Percentiles rank a stretch among this genome's conserved stretches.
Conservation (phyloP, 2,113 vertebrate species). For the Bombycilla garrulus region DNA sequence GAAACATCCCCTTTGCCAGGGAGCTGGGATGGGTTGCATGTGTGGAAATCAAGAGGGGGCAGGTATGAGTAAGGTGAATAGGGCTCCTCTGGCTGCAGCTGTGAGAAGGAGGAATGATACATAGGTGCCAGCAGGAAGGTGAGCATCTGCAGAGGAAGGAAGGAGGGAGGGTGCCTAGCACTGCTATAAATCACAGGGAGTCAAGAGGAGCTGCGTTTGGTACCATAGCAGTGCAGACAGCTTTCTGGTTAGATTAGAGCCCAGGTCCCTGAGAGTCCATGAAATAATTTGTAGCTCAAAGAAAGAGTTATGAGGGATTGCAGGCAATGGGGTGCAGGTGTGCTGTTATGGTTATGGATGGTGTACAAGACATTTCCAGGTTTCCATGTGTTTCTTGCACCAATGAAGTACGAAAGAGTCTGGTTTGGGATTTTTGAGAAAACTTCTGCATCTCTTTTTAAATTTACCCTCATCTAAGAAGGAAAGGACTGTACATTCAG, state of each 20-base stretch:
- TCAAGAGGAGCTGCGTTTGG: background rate
- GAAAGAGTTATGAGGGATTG: background rate
- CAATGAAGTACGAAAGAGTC: background rate
- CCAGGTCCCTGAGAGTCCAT: background rate
- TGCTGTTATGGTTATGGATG: background rate
- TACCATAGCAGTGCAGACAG: background rate
- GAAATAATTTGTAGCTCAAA: background rate
- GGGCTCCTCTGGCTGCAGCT: background rate
- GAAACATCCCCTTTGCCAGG: background rate
- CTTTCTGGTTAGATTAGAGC: background rate
- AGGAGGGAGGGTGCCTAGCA: background rate
- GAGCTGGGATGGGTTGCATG: background rate
- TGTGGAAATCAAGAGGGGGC: background rate
- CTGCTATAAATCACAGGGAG: background rate
- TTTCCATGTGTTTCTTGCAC: background rate
- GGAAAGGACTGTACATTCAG: fast-evolving
- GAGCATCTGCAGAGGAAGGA: background rate
- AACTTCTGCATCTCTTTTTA: background rate
- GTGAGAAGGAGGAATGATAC: background rate
- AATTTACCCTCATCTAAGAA: background rate
- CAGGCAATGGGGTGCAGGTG: background rate
- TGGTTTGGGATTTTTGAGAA: background rate
- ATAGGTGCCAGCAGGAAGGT: background rate
- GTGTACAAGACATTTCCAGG: background rate
- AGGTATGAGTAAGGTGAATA: background rate